Evolutionary conservation across 2,113 vertebrate genomes (phyloP), one percentile per base, ranked within the genome.

Genomic region (Nothobranchius furzeri): DNA sequence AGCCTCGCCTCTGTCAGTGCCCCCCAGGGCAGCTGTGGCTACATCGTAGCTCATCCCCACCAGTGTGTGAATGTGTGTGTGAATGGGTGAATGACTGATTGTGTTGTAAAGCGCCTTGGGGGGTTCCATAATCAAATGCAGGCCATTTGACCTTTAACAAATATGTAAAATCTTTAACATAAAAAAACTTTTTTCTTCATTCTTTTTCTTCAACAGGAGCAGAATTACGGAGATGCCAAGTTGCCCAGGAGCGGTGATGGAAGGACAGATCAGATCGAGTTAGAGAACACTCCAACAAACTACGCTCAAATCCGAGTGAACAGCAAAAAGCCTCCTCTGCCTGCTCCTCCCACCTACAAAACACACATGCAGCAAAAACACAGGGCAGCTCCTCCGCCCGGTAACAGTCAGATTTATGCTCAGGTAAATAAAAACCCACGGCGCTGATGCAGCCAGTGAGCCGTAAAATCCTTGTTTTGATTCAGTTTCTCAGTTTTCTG

Each of bases 201-300:
- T 48, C 20, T 20, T 8, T 55, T 45, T 71, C 0, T 0, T 24
- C 47, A 49, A 1, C 40, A 92, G 90, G 85, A 91, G 0, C 0
- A 88, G 4, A 75, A 72, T 50, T 89, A 92, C 24, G 75, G 78
- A 47, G 78, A 86, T 0, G 2, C 85, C 0, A 36, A 0, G 0
- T 52, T 68, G 65, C 11, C 30, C 4, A 53, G 13, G 10, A 78
- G 43, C 14, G 67, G 15, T 9, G 24, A 65, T 12, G 67, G 55
- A 0, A 64, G 0, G 0, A 14, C 0, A 8, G 53, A 72, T 10
- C 49, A 77, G 25, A 3, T 12, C 7, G 51, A 9, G 12, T 0
- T 1, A 25, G 47, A 67, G n/a, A 37, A 3, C 9, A 15, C 24
- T 2, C 0, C 50, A 2, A 48, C 85, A 48, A 60, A 76, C 11